Percentiles rank a stretch among this genome's conserved stretches.
phyloP scores from a whole-genome alignment of 2,797 vertebrate genomes.

The Bradypus variegatus region DNA sequence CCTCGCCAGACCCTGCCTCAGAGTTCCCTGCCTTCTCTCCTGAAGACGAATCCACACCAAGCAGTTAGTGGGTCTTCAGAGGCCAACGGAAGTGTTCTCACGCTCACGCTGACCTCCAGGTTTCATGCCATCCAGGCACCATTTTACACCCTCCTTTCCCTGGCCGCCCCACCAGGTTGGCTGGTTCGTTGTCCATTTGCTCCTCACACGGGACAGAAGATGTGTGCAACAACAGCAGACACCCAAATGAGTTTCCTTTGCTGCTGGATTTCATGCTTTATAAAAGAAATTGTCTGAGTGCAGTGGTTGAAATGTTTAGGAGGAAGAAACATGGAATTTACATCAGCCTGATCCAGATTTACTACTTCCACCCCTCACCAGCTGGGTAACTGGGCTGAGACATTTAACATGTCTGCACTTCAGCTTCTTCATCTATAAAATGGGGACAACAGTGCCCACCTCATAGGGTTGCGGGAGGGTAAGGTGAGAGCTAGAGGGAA shows the following conservation, averaged over 20 bases:
- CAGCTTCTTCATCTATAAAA: neutral
- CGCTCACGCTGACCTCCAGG: neutral
- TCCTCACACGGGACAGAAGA: neutral
- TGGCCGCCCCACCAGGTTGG: neutral
- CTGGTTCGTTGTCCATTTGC: too few relatives aligned
- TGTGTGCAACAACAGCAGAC: neutral
- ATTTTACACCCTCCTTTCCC: neutral
- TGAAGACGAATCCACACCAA: neutral
- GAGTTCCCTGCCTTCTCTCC: neutral
- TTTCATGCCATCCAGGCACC: accelerated
- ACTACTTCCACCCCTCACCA: too few relatives aligned
- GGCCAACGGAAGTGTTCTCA: neutral
- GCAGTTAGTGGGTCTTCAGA: neutral
- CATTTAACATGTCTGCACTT: neutral
- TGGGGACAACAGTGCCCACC: too few relatives aligned
- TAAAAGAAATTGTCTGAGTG: neutral
- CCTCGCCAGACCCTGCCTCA: too few relatives aligned
- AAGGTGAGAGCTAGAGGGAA: neutral
- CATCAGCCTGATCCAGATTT: too few relatives aligned
- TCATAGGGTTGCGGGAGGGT: neutral
- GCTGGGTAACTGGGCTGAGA: neutral
- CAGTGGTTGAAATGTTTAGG: neutral
- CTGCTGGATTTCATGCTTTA: neutral
- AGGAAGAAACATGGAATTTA: neutral
- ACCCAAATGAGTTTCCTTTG: neutral